A percentile compares a stretch with the other conserved stretches of the same genome.
Evolutionary conservation across 1,140 invertebrate species (phyloP).

Genomic region (Ceratina calcarata): DNA sequence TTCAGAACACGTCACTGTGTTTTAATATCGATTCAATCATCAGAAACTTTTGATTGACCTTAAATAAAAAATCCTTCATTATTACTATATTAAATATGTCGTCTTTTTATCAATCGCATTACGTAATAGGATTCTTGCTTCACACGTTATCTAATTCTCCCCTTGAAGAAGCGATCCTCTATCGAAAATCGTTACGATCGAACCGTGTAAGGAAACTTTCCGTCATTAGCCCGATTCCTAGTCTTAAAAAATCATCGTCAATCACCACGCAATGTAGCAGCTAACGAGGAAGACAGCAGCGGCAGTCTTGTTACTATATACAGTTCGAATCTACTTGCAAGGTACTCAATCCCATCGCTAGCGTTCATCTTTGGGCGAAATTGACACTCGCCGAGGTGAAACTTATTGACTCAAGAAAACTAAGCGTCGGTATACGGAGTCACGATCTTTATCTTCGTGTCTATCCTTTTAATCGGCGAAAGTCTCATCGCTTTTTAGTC

Average conservation of each 20-base stretch:
- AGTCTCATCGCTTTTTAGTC: slow-evolving; percentile 45
- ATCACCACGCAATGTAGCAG: background rate
- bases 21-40: too few species aligned
- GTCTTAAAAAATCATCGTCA: background rate
- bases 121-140: background rate
- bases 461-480: slow-evolving; percentile 16
- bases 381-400: slow-evolving; percentile 54
- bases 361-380: background rate
- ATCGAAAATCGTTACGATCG: slow-evolving; percentile 1
- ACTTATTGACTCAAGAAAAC: slow-evolving; percentile 50
- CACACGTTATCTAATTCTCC: background rate
- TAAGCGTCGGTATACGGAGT: slow-evolving; percentile 1
- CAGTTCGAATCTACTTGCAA: too few species aligned
- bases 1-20: too few species aligned
- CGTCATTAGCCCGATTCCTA: background rate
- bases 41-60: too few species aligned
- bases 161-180: background rate
- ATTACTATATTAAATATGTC: background rate
- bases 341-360: background rate
- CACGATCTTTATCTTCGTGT: slow-evolving; percentile 37
- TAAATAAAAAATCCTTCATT: background rate
- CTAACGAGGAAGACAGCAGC: background rate
- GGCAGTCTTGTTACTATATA: too few species aligned
- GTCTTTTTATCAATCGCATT: background rate
- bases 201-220: background rate